phyloP scores from a whole-genome alignment of 2,113 vertebrate genomes.

The Hippocampus abdominalis region DNA sequence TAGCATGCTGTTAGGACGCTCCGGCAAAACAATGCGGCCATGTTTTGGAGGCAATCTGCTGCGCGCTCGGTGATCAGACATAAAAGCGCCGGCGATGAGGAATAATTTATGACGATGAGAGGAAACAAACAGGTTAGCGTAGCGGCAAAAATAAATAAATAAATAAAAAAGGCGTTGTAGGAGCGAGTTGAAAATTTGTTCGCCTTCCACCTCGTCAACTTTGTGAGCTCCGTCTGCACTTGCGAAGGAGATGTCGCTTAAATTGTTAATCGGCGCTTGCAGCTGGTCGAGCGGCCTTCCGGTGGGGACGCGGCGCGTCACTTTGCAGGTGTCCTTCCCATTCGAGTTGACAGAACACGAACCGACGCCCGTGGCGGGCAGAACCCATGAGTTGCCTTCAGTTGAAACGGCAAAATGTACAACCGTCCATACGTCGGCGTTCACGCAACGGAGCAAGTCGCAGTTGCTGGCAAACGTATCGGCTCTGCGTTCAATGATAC shows the following conservation, averaged over 20 bases:
- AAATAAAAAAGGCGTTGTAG: neutral
- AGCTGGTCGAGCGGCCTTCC: conserved; percentile 48
- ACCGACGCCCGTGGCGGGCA: conserved; percentile 21
- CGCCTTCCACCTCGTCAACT: conserved; percentile 26
- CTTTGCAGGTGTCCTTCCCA: conserved; percentile 44
- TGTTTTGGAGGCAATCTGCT: conserved; percentile 6
- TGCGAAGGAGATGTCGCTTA: conserved; percentile 40
- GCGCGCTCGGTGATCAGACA: conserved; percentile 9
- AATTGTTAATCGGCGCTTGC: conserved; percentile 63
- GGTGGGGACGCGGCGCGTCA: conserved; percentile 33
- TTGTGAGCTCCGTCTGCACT: conserved; percentile 34
- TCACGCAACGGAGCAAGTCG: too few relatives aligned
- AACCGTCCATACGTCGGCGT: too few relatives aligned
- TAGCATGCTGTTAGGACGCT: conserved; percentile 10
- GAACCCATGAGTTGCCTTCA: too few relatives aligned
- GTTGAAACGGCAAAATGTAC: too few relatives aligned
- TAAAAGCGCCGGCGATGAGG: neutral
- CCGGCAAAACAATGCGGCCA: neutral
- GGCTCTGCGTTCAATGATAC: too few relatives aligned
- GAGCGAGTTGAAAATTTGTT: neutral
- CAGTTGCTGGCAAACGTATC: too few relatives aligned
- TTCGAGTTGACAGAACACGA: conserved; percentile 62
- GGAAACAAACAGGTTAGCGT: neutral
- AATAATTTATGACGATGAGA: neutral
- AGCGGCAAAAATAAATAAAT: neutral